phyloP scores from a whole-genome alignment of 2,113 vertebrate species.

The Kobus ellipsiprymnus region DNA sequence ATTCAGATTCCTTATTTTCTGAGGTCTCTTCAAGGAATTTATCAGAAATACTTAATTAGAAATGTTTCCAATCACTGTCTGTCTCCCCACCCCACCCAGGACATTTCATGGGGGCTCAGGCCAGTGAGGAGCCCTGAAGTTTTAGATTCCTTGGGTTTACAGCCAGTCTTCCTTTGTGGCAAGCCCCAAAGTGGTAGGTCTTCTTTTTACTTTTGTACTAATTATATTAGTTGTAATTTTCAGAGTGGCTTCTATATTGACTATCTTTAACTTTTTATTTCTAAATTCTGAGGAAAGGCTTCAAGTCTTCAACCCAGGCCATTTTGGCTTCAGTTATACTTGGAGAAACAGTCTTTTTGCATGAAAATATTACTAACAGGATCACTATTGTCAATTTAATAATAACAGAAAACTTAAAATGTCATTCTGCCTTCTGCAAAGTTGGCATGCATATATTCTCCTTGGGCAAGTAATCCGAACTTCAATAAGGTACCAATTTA shows the following conservation, averaged over 20 bases:
- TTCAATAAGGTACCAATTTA: conserved; percentile 13
- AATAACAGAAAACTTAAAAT: not conserved
- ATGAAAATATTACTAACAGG: not conserved
- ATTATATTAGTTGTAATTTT: not conserved
- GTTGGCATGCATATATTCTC: not conserved
- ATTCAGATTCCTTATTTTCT: not conserved
- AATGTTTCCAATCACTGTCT: not conserved
- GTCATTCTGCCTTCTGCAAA: not conserved
- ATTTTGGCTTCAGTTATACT: not conserved
- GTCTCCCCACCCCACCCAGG: not conserved
- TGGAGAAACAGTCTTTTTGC: not conserved
- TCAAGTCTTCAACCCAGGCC: not conserved
- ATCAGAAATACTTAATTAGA: not conserved
- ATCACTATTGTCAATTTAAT: not conserved
- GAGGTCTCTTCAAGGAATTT: not conserved
- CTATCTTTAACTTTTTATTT: not conserved
- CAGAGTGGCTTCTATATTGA: not conserved
- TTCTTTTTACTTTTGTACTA: not conserved
- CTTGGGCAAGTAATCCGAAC: not conserved
- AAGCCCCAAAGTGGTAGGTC: not conserved
- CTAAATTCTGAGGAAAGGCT: not conserved
- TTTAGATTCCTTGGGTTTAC: not conserved
- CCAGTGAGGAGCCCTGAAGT: not conserved
- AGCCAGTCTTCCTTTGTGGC: not conserved
- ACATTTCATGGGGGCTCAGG: not conserved